Evolutionary conservation across 2,797 vertebrate species (phyloP).

Genomic region (Gymnocypris eckloni): DNA sequence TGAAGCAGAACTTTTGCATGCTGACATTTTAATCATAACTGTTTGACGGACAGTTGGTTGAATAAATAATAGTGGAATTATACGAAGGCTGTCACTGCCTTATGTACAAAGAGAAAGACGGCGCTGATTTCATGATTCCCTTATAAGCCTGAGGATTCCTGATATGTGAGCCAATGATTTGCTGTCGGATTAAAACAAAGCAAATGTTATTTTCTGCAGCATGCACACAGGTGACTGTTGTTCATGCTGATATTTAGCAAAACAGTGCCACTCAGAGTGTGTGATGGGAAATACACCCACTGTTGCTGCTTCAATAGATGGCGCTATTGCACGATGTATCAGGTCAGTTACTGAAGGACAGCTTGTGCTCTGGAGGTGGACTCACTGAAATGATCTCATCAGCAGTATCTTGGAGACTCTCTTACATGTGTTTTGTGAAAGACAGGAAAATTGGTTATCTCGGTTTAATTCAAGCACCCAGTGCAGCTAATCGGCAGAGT

Average conservation of each 20-base stretch:
- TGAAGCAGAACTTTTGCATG: slow-evolving; percentile 13
- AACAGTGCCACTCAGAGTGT: slow-evolving; percentile 50
- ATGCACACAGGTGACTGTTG: not conserved
- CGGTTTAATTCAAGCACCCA: slow-evolving; percentile 15
- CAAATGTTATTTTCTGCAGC: not conserved
- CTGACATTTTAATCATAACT: slow-evolving; percentile 28
- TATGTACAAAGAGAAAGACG: not conserved
- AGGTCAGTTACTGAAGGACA: not conserved
- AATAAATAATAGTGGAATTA: slow-evolving; percentile 20
- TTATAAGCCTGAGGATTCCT: not conserved
- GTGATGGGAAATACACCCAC: not conserved
- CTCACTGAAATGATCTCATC: slow-evolving; percentile 1
- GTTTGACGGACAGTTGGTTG: slow-evolving; percentile 13
- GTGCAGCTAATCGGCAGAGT: slow-evolving; percentile 5
- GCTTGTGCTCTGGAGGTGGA: not conserved
- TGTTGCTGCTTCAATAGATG: slow-evolving; percentile 2
- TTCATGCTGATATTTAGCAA: slow-evolving; percentile 40
- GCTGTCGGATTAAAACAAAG: slow-evolving; percentile 8
- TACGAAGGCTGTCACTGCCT: not conserved
- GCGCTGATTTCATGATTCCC: not conserved
- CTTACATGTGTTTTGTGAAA: slow-evolving; percentile 15
- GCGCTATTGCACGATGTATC: not conserved
- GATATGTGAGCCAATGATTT: slow-evolving; percentile 12
- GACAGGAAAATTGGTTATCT: slow-evolving; percentile 21
- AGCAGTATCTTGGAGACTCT: slow-evolving; percentile 8